Evolutionary conservation across 2,888 invertebrate genomes (phyloP).

Genomic region (Gryllus longicercus): DNA sequence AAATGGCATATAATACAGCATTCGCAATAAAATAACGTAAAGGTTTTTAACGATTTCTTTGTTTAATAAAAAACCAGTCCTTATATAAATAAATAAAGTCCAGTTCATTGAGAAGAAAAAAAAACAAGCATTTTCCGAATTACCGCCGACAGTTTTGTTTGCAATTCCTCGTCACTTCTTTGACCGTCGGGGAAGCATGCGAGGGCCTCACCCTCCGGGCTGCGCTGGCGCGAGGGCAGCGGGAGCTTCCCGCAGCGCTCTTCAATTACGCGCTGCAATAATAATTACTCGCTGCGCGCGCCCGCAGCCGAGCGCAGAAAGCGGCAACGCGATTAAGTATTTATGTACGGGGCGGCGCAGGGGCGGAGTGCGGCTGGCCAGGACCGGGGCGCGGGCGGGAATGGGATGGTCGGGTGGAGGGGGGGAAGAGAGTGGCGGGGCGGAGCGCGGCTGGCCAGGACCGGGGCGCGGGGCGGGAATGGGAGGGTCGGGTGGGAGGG

Average conservation of each 20-base stretch:
- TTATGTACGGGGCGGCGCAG: not conserved
- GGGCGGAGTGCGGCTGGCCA: not conserved
- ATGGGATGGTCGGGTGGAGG: conserved; percentile 32
- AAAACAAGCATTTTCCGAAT: too few species aligned
- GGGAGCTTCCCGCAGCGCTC: not conserved
- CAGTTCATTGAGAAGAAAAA: too few species aligned
- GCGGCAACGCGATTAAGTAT: not conserved
- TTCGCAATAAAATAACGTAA: too few species aligned
- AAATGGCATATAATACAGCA: too few species aligned
- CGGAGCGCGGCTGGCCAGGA: conserved; percentile 24
- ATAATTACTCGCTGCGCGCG: not conserved
- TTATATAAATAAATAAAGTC: too few species aligned
- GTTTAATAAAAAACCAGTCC: too few species aligned
- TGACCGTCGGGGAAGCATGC: too few species aligned
- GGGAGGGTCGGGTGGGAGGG: not conserved
- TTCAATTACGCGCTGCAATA: not conserved
- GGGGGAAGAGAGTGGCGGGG: not conserved
- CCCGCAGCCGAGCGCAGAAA: not conserved
- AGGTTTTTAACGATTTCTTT: too few species aligned
- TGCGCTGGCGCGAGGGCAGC: too few species aligned
- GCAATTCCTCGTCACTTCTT: too few species aligned
- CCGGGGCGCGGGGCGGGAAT: conserved; percentile 21
- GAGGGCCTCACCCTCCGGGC: too few species aligned
- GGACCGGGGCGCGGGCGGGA: conserved; percentile 29
- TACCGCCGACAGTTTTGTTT: too few species aligned